Evolutionary conservation across 2,113 vertebrate genomes (phyloP).

Genomic region (Entelurus aequoreus): DNA sequence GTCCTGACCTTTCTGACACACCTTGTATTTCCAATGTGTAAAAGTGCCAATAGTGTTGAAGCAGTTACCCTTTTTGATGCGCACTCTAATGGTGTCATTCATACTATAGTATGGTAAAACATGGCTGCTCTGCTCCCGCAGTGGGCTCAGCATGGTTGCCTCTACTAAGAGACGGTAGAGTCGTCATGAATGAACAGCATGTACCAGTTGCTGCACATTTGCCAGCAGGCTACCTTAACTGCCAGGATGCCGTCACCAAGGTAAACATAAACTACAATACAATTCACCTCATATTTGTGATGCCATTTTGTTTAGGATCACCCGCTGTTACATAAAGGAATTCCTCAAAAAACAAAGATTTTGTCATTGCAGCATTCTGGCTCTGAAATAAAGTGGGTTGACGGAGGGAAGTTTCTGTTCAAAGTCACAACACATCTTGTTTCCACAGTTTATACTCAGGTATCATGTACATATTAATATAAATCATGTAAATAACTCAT

Average conservation of each 20-base stretch:
- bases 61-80: not conserved
- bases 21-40: too few species aligned
- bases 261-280: slow-evolving; percentile 53
- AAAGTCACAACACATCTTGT: slow-evolving; percentile 93
- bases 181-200: slow-evolving; percentile 85
- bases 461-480: slow-evolving; percentile 32
- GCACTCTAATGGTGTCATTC: not conserved
- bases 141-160: slow-evolving; percentile 95
- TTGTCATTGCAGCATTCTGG: slow-evolving; percentile 79
- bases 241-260: slow-evolving; percentile 81
- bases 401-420: slow-evolving; percentile 87
- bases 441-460: slow-evolving; percentile 95
- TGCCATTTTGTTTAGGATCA: slow-evolving; percentile 18
- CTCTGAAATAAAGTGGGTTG: slow-evolving; percentile 94
- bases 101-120: not conserved
- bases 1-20: too few species aligned
- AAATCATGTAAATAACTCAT: too few species aligned
- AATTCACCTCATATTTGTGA: not conserved
- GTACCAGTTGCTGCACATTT: slow-evolving; percentile 84
- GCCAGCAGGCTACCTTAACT: slow-evolving; percentile 83
- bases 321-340: not conserved
- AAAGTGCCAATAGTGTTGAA: too few species aligned
- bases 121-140: slow-evolving; percentile 36
- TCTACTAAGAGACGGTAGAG: slow-evolving; percentile 88
- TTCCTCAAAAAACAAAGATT: too few species aligned